Evolutionary conservation across 2,888 invertebrate genomes (phyloP).

Genomic region (Tetramorium bicarinatum): DNA sequence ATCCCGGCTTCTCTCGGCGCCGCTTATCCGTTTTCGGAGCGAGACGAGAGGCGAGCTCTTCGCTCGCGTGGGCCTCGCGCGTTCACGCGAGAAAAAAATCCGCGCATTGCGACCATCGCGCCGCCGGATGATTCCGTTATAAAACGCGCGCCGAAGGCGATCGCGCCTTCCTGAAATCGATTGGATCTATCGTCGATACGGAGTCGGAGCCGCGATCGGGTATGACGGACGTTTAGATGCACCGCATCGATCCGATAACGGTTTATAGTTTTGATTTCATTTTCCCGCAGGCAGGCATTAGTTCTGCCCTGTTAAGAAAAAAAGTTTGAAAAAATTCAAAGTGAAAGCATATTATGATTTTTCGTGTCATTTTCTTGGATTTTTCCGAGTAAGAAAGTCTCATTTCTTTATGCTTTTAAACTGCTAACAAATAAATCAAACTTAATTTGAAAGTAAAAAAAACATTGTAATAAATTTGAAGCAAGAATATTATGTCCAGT

Average conservation of each 20-base stretch:
- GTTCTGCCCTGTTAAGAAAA: background rate
- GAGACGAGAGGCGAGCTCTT: background rate
- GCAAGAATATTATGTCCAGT: no score
- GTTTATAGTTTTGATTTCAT: background rate
- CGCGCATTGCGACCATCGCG: background rate
- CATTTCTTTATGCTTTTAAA: no score
- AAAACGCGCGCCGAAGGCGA: background rate
- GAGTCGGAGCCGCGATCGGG: constrained; percentile 5
- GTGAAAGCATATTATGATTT: no score
- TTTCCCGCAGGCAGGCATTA: background rate
- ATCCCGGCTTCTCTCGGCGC: constrained; percentile 9
- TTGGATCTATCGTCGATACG: background rate
- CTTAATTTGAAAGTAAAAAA: no score
- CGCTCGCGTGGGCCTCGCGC: background rate
- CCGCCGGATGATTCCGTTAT: background rate
- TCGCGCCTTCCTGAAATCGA: constrained; percentile 22
- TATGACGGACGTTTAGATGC: constrained; percentile 4
- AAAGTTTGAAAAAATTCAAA: no score
- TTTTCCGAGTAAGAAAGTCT: no score
- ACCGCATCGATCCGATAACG: constrained; percentile 9
- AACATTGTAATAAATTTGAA: no score
- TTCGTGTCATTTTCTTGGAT: no score
- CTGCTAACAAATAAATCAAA: no score
- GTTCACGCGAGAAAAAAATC: background rate
- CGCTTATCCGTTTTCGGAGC: constrained; percentile 12